phyloP scores from a whole-genome alignment of 2,113 vertebrate species.

The Lamprotornis superbus region DNA sequence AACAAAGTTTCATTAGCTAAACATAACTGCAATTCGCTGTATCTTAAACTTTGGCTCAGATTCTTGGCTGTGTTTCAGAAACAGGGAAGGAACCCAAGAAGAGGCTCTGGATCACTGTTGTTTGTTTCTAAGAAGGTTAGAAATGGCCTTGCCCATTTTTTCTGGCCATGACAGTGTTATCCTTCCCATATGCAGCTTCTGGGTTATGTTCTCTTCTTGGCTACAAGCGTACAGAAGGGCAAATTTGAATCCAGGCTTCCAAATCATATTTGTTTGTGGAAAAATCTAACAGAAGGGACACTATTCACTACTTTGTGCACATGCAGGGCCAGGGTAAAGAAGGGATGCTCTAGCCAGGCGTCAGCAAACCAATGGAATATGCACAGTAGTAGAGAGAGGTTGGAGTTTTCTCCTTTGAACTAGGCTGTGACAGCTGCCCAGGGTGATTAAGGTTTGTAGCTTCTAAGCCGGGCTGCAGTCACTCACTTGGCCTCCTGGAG shows the following conservation, averaged over 20 bases:
- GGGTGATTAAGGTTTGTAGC: not conserved
- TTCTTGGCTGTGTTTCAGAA: not conserved
- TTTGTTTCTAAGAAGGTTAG: not conserved
- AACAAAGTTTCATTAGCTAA: not conserved
- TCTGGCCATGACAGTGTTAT: not conserved
- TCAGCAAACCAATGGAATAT: not conserved
- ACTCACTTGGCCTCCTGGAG: not conserved
- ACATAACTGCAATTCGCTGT: not conserved
- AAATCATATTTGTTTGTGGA: not conserved
- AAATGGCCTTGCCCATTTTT: not conserved
- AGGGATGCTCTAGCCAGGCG: not conserved
- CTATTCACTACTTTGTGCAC: not conserved
- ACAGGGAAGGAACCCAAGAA: not conserved
- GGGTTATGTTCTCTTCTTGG: not conserved
- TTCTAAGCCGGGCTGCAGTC: not conserved
- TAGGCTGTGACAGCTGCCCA: not conserved
- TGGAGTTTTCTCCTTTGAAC: not conserved
- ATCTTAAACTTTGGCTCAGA: not conserved
- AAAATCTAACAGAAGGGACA: not conserved
- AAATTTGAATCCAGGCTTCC: not conserved
- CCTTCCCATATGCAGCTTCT: not conserved
- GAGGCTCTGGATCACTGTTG: not conserved
- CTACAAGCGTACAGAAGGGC: not conserved
- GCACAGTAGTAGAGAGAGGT: rapidly evolving
- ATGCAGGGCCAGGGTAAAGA: not conserved